These are phyloP conservation scores for Mormyrops attenuatus DNA, from an alignment of 2,797 vertebrate species.

Conservation along the genomic window DNA sequence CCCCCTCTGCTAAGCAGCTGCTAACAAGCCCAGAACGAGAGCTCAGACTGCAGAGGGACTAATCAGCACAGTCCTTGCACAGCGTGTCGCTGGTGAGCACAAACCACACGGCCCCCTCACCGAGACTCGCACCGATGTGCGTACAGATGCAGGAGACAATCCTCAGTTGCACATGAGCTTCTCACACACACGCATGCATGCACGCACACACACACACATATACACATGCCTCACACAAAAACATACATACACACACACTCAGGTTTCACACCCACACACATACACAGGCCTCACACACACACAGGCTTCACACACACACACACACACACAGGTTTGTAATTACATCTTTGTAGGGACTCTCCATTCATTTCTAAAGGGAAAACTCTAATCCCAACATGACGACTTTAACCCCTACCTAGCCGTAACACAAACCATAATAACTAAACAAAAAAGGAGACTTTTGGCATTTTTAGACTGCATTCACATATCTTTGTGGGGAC, in stretches of 20 bases:
- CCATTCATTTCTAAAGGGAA: too few relatives aligned
- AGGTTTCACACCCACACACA: background rate
- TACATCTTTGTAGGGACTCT: too few relatives aligned
- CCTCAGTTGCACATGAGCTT: background rate
- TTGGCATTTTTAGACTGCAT: too few relatives aligned
- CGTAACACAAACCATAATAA: too few relatives aligned
- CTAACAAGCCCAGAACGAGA: background rate
- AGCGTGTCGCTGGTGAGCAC: background rate
- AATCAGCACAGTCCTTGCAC: background rate
- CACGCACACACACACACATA: background rate
- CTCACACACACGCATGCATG: background rate
- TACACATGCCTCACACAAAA: too few relatives aligned
- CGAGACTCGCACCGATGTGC: background rate
- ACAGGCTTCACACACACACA: background rate
- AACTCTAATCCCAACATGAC: too few relatives aligned
- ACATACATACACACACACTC: too few relatives aligned
- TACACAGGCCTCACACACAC: background rate
- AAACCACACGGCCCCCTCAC: background rate
- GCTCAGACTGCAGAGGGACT: constrained; percentile 7
- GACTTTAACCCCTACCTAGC: too few relatives aligned
- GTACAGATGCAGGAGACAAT: background rate
- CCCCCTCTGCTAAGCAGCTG: background rate
- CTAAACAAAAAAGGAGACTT: too few relatives aligned
- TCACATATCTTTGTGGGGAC: too few relatives aligned
- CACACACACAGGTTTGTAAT: background rate